Evolutionary conservation across 2,888 invertebrate species (phyloP), one percentile per base, ranked within the genome.

Genomic region (Melangyna quadrimaculata): DNA sequence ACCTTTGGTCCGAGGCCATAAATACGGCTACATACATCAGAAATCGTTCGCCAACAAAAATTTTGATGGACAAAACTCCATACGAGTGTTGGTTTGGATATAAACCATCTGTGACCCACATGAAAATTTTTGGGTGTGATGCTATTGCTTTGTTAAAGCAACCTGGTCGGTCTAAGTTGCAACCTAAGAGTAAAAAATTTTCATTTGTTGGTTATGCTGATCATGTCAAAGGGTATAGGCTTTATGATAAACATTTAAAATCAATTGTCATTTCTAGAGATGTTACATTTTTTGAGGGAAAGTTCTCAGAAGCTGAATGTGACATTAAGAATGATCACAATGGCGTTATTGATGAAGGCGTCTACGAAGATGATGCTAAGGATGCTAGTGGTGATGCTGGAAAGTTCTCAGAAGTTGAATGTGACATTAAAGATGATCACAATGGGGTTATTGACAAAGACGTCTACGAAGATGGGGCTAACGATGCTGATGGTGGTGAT

Each of bases 281-380:
- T 75, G 87, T 87, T 9, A 82, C 63, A 48, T 88, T 81, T 78
- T 87, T 88, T 78, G 77, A 88, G 43, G 48, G 87, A 24, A 59
- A 63, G 5, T 87, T 87, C 84, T 63, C 65, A 70, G 71, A 53
- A 40, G 48, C 37, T 24, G 12, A 48, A 22, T 35, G 24, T 48
- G 74, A 74, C 1, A 27, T 10, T 43, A 74, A 17, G 5, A 63
- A n/a, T n/a, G n/a, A n/a, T n/a, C n/a, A n/a, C n/a, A n/a, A n/a
- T n/a, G n/a, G n/a, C n/a, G n/a, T n/a, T n/a, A n/a, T n/a, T n/a
- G n/a, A n/a, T n/a, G n/a, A n/a, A n/a, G n/a, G n/a, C n/a, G n/a
- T n/a, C n/a, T n/a, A n/a, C n/a, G n/a, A n/a, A n/a, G n/a, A n/a
- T n/a, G n/a, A n/a, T n/a, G n/a, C n/a, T n/a, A n/a, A n/a, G n/a